These are phyloP conservation scores for Selenia dentaria DNA, from an alignment of 2,888 invertebrate species.

Conservation along the genomic window DNA sequence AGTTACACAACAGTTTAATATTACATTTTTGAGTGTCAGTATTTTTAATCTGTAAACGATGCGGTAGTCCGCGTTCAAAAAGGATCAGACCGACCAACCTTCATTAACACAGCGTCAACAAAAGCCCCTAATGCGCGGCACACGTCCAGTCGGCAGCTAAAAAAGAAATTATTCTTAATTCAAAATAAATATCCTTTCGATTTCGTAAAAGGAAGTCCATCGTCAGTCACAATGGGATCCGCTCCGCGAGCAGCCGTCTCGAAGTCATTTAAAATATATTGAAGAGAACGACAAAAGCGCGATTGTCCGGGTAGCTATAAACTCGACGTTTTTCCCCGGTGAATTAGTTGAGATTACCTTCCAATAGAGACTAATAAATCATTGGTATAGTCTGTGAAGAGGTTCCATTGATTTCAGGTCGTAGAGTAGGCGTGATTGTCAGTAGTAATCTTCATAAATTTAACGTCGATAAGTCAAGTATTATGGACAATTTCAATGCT, in stretches of 20 bases:
- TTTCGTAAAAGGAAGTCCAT: slow-evolving; percentile 63
- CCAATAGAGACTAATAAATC: slow-evolving; percentile 81
- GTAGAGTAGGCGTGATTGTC: slow-evolving; percentile 70
- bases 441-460: slow-evolving; percentile 77
- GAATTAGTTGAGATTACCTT: slow-evolving; percentile 80
- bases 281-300: slow-evolving; percentile 69
- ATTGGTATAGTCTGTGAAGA: slow-evolving; percentile 52
- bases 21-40: not conserved
- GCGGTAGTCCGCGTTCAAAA: slow-evolving; percentile 56
- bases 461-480: slow-evolving; percentile 59
- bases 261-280: slow-evolving; percentile 82
- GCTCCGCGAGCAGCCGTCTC: slow-evolving; percentile 62
- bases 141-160: slow-evolving; percentile 77
- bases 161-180: slow-evolving; percentile 81
- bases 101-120: slow-evolving; percentile 75
- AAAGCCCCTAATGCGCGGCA: slow-evolving; percentile 79
- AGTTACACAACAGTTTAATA: not conserved
- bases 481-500: slow-evolving; percentile 47
- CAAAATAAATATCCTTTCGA: slow-evolving; percentile 37
- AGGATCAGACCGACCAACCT: slow-evolving; percentile 45
- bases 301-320: slow-evolving; percentile 74
- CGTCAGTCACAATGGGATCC: slow-evolving; percentile 72
- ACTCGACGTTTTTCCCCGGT: slow-evolving; percentile 75
- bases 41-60: slow-evolving; percentile 30
- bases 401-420: slow-evolving; percentile 67